Conservation (phyloP, 2,888 invertebrate species). For the Temnothorax unifasciatus region DNA sequence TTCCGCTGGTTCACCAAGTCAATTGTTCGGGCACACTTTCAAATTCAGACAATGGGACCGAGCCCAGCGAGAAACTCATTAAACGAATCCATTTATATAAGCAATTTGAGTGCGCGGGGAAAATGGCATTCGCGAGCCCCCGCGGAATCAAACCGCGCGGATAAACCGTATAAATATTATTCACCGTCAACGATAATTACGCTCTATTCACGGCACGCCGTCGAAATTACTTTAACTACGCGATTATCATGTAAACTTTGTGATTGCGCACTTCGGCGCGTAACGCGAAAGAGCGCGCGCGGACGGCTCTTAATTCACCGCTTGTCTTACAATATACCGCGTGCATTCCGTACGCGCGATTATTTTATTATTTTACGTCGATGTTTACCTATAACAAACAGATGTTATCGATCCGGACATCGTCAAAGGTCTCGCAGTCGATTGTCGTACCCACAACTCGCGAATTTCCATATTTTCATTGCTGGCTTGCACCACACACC, state of each 20-base stretch:
- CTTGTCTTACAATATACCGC: slow-evolving; percentile 34
- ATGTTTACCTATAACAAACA: background rate
- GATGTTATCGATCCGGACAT: background rate
- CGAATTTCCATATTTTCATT: slow-evolving; percentile 39
- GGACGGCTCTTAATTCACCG: slow-evolving; percentile 29
- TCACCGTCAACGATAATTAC: slow-evolving; percentile 47
- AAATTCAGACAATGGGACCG: slow-evolving; percentile 30
- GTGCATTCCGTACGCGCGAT: slow-evolving; percentile 5
- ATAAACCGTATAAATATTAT: slow-evolving; percentile 54
- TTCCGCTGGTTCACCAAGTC: background rate
- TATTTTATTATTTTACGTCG: slow-evolving; percentile 35
- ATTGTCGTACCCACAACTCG: background rate
- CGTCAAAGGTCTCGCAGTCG: slow-evolving; percentile 1
- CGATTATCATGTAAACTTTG: slow-evolving; percentile 53
- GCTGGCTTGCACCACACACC: background rate
- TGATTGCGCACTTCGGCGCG: slow-evolving; percentile 38
- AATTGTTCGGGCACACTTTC: slow-evolving; percentile 36
- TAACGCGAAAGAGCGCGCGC: background rate
- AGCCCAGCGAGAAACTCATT: slow-evolving; percentile 37
- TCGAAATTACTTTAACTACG: slow-evolving; percentile 46
- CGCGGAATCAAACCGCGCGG: slow-evolving; percentile 30
- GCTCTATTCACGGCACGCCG: slow-evolving; percentile 26
- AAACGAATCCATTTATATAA: slow-evolving; percentile 42
- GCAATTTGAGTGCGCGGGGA: slow-evolving; percentile 36
- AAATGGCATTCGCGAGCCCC: background rate